phyloP scores from a whole-genome alignment of 2,797 vertebrate species.

The Adelosebastes latens region DNA sequence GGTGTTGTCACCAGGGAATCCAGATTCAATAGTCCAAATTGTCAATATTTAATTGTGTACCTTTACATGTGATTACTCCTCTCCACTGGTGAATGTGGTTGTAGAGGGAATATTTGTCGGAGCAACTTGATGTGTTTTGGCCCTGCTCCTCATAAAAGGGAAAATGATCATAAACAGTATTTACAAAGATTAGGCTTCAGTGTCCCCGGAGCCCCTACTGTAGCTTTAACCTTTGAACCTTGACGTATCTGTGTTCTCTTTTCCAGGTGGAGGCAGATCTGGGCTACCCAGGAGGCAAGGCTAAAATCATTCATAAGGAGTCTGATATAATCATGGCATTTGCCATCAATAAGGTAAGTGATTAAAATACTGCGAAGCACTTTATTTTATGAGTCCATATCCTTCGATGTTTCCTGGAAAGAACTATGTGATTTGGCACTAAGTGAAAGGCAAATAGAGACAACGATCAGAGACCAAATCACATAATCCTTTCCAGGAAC shows the following conservation, averaged over 20 bases:
- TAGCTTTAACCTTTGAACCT: neutral
- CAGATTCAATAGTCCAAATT: constrained; percentile 6
- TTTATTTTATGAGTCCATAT: neutral
- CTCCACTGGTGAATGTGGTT: constrained; percentile 9
- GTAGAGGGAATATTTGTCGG: neutral
- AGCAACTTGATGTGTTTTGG: neutral
- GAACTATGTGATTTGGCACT: neutral
- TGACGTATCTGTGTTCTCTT: constrained; percentile 9
- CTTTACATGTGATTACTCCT: neutral
- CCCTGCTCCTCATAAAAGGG: neutral
- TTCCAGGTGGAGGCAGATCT: constrained; percentile 97
- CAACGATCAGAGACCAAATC: neutral
- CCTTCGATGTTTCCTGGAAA: neutral
- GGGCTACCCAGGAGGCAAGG: constrained; percentile 97
- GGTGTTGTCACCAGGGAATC: constrained; percentile 24
- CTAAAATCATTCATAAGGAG: constrained; percentile 98
- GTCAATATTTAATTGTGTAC: neutral
- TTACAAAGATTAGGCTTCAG: neutral
- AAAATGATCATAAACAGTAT: neutral
- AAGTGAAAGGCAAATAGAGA: neutral
- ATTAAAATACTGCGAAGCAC: neutral
- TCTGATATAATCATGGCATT: constrained; percentile 99
- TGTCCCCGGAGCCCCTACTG: neutral
- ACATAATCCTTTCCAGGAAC: neutral
- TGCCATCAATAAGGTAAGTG: constrained; percentile 92